phyloP scores from a whole-genome alignment of 1,140 invertebrate genomes.

The Heliothis subflexa region DNA sequence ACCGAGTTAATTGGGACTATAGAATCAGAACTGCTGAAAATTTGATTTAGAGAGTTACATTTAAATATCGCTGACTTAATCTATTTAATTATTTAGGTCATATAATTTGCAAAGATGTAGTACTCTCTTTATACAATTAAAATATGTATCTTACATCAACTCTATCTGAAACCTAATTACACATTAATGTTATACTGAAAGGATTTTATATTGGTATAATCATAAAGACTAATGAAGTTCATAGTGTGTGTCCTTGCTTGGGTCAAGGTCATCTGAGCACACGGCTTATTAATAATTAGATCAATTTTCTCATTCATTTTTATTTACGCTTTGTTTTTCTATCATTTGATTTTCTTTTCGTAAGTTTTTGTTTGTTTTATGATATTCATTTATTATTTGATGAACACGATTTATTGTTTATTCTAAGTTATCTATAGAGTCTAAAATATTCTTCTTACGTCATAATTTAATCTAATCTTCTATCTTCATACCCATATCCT shows the following conservation, averaged over 20 bases:
- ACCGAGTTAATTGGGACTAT: no score
- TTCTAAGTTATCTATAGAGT: no score
- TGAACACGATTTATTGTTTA: no score
- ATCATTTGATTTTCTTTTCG: not conserved
- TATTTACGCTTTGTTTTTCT: not conserved
- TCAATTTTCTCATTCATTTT: constrained; percentile 6
- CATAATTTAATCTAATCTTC: no score
- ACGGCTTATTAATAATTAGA: not conserved
- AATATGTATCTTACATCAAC: not conserved
- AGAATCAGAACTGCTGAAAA: no score
- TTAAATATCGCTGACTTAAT: not conserved
- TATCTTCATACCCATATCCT: no score
- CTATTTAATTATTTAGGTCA: not conserved
- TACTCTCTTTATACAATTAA: no score
- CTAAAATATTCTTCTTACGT: no score
- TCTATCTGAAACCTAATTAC: not conserved
- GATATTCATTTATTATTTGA: no score
- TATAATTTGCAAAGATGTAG: not conserved
- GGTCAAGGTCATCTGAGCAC: not conserved
- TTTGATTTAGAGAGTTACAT: not conserved
- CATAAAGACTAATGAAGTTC: not conserved
- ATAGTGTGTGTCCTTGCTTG: not conserved
- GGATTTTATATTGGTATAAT: not conserved
- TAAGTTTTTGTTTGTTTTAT: not conserved
- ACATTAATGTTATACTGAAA: not conserved